Evolutionary conservation across 2,113 vertebrate species (phyloP).

Genomic region (Grus americana): DNA sequence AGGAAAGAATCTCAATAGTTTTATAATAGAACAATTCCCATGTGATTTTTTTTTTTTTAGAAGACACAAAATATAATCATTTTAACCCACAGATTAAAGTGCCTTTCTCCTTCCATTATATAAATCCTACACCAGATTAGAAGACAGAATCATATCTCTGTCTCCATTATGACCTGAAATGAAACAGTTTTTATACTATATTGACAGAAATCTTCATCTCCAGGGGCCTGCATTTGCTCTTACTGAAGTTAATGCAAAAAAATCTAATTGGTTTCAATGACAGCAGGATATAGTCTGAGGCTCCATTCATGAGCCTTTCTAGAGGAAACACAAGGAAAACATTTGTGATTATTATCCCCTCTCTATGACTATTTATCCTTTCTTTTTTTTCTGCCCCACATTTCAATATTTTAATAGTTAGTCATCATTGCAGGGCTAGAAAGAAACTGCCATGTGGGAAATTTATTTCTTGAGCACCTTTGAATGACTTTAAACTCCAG

Average conservation of each 20-base stretch:
- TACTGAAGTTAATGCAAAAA: conserved; percentile 57
- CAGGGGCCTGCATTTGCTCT: conserved; percentile 49
- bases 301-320: not conserved
- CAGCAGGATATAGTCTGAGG: conserved; percentile 13
- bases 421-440: not conserved
- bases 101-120: conserved; percentile 40
- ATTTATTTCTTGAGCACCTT: not conserved
- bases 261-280: conserved; percentile 47
- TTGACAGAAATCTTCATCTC: conserved; percentile 60
- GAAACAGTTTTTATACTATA: conserved; percentile 37
- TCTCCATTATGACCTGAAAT: conserved; percentile 38
- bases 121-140: conserved; percentile 39
- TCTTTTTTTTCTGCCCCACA: not conserved
- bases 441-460: not conserved
- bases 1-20: conserved; percentile 13
- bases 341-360: not conserved
- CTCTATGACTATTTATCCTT: not conserved
- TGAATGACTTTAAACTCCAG: not conserved
- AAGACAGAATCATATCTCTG: conserved; percentile 10
- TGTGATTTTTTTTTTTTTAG: not conserved
- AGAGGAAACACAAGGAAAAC: not conserved
- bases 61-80: conserved; percentile 28
- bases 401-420: not conserved
- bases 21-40: not conserved
- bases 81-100: conserved; percentile 31